These are phyloP conservation scores for Meloidogyne hapla DNA, from an alignment of 1,140 invertebrate species.

Conservation along the genomic window DNA sequence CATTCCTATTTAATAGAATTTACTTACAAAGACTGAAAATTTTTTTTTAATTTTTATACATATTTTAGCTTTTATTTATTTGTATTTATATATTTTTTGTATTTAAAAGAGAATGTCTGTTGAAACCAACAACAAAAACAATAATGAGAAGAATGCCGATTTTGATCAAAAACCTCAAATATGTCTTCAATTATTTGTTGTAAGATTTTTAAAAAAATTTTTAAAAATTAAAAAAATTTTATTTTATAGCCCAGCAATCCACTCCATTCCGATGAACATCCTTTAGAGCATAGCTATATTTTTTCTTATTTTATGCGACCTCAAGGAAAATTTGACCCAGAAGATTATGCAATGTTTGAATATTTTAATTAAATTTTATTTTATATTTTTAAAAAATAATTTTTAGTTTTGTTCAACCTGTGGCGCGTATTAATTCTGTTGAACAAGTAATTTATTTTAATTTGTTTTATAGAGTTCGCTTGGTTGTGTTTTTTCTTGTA, in stretches of 20 bases:
- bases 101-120: not conserved
- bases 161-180: conserved; percentile 4
- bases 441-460: conserved; percentile 75
- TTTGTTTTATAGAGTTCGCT: no score
- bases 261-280: conserved; percentile 71
- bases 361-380: not conserved
- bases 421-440: conserved; percentile 73
- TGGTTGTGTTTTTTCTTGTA: no score
- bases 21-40: no score
- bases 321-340: conserved; percentile 71
- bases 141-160: not conserved
- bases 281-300: conserved; percentile 82
- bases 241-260: not conserved
- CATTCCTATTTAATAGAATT: no score
- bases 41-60: not conserved
- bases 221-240: not conserved
- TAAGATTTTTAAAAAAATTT: not conserved
- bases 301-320: conserved; percentile 82
- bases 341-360: conserved; percentile 73
- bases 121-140: not conserved
- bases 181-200: not conserved
- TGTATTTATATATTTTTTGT: not conserved
- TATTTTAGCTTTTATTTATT: not conserved
- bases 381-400: not conserved
- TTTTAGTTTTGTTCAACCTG: conserved; percentile 71